Conservation (phyloP, 2,888 invertebrate genomes). For the Habroteleia sp. region DNA sequence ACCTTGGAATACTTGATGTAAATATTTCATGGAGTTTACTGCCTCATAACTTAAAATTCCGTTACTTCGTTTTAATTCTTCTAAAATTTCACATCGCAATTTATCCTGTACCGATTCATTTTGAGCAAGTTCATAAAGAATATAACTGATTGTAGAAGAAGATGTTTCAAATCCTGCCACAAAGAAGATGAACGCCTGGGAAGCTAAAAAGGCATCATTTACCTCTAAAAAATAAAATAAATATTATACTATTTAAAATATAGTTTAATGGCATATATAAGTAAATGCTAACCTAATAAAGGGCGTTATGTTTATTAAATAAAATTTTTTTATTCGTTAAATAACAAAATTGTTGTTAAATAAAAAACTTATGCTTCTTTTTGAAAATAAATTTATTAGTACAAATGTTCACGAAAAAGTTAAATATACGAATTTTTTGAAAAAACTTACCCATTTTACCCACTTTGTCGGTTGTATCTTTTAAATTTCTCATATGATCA, state of each 20-base stretch:
- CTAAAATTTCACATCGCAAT: slow-evolving; percentile 77
- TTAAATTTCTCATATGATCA: slow-evolving; percentile 78
- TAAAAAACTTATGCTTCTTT: too few species aligned
- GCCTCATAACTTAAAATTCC: slow-evolving; percentile 78
- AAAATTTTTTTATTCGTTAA: not conserved
- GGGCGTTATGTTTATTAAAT: too few species aligned
- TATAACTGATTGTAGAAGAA: slow-evolving; percentile 79
- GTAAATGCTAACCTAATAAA: too few species aligned
- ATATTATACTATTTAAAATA: too few species aligned
- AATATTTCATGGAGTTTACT: slow-evolving; percentile 79
- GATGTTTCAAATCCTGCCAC: slow-evolving; percentile 82
- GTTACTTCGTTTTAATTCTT: slow-evolving; percentile 69
- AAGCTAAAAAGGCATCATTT: slow-evolving; percentile 75
- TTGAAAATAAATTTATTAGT: too few species aligned
- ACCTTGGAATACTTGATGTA: slow-evolving; percentile 78
- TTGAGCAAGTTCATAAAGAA: slow-evolving; percentile 79
- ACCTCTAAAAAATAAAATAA: slow-evolving; percentile 68
- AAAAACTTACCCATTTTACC: slow-evolving; percentile 67
- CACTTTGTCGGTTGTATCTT: slow-evolving; percentile 65
- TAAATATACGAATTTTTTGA: too few species aligned
- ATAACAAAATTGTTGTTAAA: not conserved
- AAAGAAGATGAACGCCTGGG: slow-evolving; percentile 81
- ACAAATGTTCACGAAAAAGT: too few species aligned
- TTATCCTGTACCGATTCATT: slow-evolving; percentile 78
- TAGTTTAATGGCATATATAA: too few species aligned